These are phyloP conservation scores for Ceratotherium simum DNA, from an alignment of 2,113 vertebrate species.

Conservation along the genomic window DNA sequence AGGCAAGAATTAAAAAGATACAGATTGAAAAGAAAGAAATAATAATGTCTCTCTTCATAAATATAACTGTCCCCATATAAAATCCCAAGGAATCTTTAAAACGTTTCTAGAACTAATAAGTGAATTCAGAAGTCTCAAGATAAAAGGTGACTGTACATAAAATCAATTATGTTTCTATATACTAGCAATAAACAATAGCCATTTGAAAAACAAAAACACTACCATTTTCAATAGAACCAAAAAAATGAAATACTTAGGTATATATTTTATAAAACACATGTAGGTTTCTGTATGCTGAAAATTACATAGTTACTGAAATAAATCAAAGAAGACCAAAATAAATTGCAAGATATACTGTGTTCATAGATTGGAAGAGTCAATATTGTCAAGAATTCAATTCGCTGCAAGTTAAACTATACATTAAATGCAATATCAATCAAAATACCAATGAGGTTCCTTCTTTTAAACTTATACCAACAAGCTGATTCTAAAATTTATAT, in stretches of 20 bases:
- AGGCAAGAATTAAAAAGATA: background rate
- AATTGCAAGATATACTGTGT: background rate
- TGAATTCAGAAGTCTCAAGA: background rate
- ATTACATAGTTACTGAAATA: background rate
- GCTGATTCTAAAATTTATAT: background rate
- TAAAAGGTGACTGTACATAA: background rate
- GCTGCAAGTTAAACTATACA: background rate
- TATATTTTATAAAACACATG: background rate
- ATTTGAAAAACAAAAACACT: background rate
- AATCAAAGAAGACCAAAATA: background rate
- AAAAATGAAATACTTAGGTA: background rate
- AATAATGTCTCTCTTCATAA: background rate
- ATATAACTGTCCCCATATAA: background rate
- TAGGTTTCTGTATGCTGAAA: background rate
- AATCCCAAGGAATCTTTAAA: background rate
- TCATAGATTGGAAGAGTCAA: background rate
- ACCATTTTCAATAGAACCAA: background rate
- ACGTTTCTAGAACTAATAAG: background rate
- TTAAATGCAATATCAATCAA: conserved; percentile 6
- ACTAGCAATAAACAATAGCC: background rate
- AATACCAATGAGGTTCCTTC: background rate
- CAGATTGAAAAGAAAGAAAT: background rate
- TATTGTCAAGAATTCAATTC: background rate
- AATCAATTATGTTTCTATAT: background rate
- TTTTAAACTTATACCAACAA: background rate